Base-by-base conservation (phyloP, 2,113 vertebrate species). In the Oxyura jamaicensis region DNA sequence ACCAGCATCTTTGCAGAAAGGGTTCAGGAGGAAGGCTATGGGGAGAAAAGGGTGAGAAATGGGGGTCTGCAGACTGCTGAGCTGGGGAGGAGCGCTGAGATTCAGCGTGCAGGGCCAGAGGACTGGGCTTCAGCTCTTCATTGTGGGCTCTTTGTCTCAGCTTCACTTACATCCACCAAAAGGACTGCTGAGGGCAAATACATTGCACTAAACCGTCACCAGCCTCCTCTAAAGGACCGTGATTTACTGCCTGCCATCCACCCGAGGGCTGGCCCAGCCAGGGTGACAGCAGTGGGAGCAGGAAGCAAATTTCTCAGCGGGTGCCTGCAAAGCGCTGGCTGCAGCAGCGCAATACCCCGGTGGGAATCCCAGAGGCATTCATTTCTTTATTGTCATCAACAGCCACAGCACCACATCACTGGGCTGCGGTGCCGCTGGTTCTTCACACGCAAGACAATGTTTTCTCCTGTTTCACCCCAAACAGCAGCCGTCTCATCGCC, bases 361-460 rank as follows among this genome's bases (percentile, higher is more conserved):
- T 8, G 29, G 72, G 90, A 36, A 86, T 48, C 88, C 63, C 72
- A 44, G 3, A 53, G 53, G 23, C 11, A 41, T 85, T 88, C 33
- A 92, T 89, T 93, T 87, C 93, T 93, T 21, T 76, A 69, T 96
- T 42, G 41, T 55, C 58, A 31, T 55, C 42, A 42, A 59, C 4
- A 11, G 58, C 2, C 58, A 68, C 39, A 42, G 73, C 1, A 13
- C 62, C 28, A 65, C 35, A 63, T 82, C 14, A 11, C 31, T 17
- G 62, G 25, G 21, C 65, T 33, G 25, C 1, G 62, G 11, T 41
- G 46, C 60, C 33, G 17, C 63, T 50, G 5, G 25, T 52, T 65
- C 48, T 42, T 76, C 41, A 58, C 56, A 14, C 33, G 5, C 41
- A 9, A 0, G 0, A 11, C 1, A 21, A 31, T 13, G 6, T 2